These are phyloP conservation scores for Seriola dumerili DNA, from an alignment of 2,113 vertebrate genomes.

Conservation along the genomic window DNA sequence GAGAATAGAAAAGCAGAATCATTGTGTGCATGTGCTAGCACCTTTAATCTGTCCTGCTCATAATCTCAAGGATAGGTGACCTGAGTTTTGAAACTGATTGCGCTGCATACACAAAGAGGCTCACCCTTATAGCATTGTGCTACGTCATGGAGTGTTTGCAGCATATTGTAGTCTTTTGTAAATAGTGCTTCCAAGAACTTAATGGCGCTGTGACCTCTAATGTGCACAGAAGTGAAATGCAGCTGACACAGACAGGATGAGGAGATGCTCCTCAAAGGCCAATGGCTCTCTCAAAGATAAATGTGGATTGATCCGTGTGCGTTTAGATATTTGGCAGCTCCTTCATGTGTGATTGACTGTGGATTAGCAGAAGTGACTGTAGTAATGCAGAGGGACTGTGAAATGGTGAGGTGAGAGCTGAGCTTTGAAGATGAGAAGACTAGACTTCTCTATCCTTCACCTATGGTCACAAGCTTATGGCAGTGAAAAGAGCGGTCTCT, in stretches of 20 bases:
- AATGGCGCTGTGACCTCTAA: no score
- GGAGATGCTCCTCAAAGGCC: no score
- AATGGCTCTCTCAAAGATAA: not conserved
- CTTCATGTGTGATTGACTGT: not conserved
- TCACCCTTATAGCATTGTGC: not conserved
- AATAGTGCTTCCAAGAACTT: not conserved
- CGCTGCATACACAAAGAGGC: not conserved
- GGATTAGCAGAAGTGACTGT: not conserved
- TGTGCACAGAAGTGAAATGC: not conserved
- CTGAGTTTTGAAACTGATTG: not conserved
- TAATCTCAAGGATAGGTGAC: not conserved
- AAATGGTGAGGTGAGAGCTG: conserved; percentile 1
- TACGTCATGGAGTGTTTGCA: not conserved
- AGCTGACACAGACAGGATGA: not conserved
- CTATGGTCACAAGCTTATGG: not conserved
- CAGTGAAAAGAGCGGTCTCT: not conserved
- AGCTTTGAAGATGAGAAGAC: not conserved
- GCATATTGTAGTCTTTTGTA: not conserved
- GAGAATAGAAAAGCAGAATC: not conserved
- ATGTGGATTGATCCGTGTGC: not conserved
- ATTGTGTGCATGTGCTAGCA: not conserved
- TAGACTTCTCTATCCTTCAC: not conserved
- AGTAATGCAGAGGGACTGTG: not conserved
- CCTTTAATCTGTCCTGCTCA: not conserved
- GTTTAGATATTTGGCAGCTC: not conserved